Base-by-base conservation (phyloP, 2,797 vertebrate genomes). In the Gastrophryne carolinensis region DNA sequence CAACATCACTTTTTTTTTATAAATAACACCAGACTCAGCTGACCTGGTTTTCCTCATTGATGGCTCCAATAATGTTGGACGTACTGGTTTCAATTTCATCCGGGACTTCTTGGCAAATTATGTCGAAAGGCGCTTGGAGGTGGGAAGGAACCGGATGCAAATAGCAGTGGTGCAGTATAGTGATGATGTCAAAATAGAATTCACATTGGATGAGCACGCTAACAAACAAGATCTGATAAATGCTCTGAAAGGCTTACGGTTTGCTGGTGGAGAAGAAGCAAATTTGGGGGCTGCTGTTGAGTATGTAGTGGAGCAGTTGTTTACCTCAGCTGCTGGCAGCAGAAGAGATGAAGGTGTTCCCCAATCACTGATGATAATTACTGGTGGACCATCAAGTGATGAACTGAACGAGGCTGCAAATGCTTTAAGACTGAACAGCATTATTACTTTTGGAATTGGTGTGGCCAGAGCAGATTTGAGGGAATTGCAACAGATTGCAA, bases 11-110 rank as follows among this genome's bases (percentile, higher is more conserved):
- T 73, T 81, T 79, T 73, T 81, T 84, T 82, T 85, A 86, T 89
- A 92, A 94, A 58, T 66, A 66, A 66, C 23, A 92, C 92, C 95
- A 95, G 96, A 95, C 81, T 94, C 95, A 63, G 95, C 95, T 89
- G 98, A 99, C 93, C 89, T 99, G 91, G 88, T 99, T 91, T 92
- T 99, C 95, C 96, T 99, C 95, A 96, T 99, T 98, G 98, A 99
- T 4, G 97, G 96, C 96, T 99, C 98, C 91, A 83, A 97, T 91
- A 95, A 94, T 92, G 85, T 96, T 93, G 96, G 96, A 95, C 84
- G 93, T 83, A 85, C 84, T 90, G 91, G 97, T 94, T 99, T 99
- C 83, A 89, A 87, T 84, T 84, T 83, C 87, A 86, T 98, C 87
- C 93, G 90, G 35, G 91, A 95, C 91, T 94, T 97, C 90, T 92